Evolutionary conservation across 1,140 invertebrate species (phyloP), one percentile per base, ranked within the genome.

Genomic region (Cydia strobilella): DNA sequence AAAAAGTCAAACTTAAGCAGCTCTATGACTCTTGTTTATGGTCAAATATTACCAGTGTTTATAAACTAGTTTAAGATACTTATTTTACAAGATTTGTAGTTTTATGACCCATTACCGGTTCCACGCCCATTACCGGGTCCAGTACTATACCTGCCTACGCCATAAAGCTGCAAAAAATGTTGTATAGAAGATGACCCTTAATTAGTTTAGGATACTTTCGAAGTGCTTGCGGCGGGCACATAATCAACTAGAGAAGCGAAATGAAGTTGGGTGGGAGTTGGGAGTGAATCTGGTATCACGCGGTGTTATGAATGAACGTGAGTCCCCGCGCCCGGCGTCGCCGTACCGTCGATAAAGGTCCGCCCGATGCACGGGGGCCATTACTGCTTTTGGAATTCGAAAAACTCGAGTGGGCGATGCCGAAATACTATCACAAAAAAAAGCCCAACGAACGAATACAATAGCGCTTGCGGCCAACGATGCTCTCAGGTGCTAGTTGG

Each of bases 361-460:
- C 42, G 65, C 23, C 27, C 54, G 81, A 74, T 71, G 73, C 73
- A 72, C 76, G 73, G 69, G 66, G 48, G 31, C 31, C 63, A 71
- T 45, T 73, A 59, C 65, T 74, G 74, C 78, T 79, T 76, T 81
- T 45, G 89, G 88, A 92, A 90, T 90, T 90, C 85, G 86, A 90
- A 92, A 90, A 89, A 89, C 85, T 86, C 84, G 83, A 89, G 88
- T 90, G 87, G 89, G 85, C 87, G 86, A 85, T 82, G 84, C 73
- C 78, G 80, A 81, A 79, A 78, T 76, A 72, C 76, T 76, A 76
- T 73, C 79, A 72, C 72, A 83, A 80, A 88, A 88, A 90, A 89
- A 90, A 85, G 79, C 79, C 81, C 80, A 77, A 75, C 78, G 79
- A 71, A 81, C 80, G 65, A 69, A 35, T 39, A 86, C 85, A 85